Percentiles rank a stretch among this genome's conserved stretches.
Evolutionary conservation across 2,113 vertebrate genomes (phyloP).

Genomic region (Zosterops lateralis): DNA sequence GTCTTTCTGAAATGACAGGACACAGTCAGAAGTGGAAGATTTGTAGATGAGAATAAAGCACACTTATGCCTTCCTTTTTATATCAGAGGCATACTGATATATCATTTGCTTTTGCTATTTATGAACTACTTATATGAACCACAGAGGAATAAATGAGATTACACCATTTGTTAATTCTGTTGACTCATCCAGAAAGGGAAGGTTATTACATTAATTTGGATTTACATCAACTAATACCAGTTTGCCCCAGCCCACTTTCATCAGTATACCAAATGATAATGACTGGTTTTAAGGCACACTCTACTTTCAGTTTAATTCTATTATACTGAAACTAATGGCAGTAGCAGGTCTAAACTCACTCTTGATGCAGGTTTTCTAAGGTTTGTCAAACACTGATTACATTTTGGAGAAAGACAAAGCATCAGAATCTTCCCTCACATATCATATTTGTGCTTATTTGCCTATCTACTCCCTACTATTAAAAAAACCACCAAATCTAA

Average conservation of each 20-base stretch:
- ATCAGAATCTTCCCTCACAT: background rate
- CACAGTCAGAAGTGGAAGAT: background rate
- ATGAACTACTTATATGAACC: background rate
- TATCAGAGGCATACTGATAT: background rate
- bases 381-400: background rate
- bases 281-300: background rate
- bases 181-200: slow-evolving; percentile 56
- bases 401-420: background rate
- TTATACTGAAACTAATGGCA: slow-evolving; percentile 7
- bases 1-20: background rate
- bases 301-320: slow-evolving; percentile 14
- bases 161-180: slow-evolving; percentile 51
- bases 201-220: slow-evolving; percentile 56
- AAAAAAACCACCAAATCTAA: background rate
- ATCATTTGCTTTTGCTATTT: slow-evolving; percentile 20
- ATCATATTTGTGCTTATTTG: background rate
- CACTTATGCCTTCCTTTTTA: background rate
- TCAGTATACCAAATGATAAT: background rate
- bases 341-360: background rate
- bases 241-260: background rate
- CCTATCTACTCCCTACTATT: background rate
- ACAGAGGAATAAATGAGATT: slow-evolving; percentile 52
- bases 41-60: background rate
- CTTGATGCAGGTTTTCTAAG: background rate
- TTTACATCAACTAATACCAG: slow-evolving; percentile 27